These are phyloP conservation scores for Nesidiocoris tenuis DNA, from an alignment of 2,888 invertebrate species.

Conservation along the genomic window DNA sequence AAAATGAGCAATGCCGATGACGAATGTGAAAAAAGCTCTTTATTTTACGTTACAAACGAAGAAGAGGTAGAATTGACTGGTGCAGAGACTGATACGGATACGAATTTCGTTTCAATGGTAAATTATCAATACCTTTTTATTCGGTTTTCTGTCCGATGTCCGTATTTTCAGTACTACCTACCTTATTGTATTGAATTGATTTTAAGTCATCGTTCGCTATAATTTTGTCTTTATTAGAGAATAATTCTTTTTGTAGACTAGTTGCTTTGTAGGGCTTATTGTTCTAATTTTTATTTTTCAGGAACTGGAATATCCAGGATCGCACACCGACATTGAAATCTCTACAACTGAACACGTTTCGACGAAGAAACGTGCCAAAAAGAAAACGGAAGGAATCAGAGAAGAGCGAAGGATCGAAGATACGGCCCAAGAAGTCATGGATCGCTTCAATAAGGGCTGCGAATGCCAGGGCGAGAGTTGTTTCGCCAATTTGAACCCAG, in stretches of 20 bases:
- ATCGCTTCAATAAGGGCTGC: conserved; percentile 68
- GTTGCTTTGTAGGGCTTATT: no score
- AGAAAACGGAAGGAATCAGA: conserved; percentile 39
- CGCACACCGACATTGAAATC: conserved; percentile 26
- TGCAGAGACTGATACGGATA: conserved; percentile 20
- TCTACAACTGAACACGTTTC: not conserved
- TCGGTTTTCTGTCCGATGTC: no score
- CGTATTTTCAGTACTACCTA: no score
- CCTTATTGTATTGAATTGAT: not conserved
- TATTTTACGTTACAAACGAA: conserved; percentile 4
- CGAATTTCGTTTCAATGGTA: not conserved
- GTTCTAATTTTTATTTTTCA: not conserved
- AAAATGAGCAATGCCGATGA: not conserved
- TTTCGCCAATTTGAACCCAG: conserved; percentile 71
- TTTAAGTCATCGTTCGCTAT: no score
- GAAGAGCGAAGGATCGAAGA: conserved; percentile 36
- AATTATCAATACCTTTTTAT: no score
- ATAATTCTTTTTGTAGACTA: no score
- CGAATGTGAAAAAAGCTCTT: not conserved
- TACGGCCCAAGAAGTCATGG: conserved; percentile 59
- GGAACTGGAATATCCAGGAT: conserved; percentile 9
- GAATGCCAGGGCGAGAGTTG: conserved; percentile 76
- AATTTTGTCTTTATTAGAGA: no score
- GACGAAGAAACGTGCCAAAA: conserved; percentile 34
- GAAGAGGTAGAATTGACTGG: conserved; percentile 8